These are phyloP conservation scores for Anguilla marmorata DNA, from an alignment of 2,797 vertebrate species.

Conservation along the genomic window DNA sequence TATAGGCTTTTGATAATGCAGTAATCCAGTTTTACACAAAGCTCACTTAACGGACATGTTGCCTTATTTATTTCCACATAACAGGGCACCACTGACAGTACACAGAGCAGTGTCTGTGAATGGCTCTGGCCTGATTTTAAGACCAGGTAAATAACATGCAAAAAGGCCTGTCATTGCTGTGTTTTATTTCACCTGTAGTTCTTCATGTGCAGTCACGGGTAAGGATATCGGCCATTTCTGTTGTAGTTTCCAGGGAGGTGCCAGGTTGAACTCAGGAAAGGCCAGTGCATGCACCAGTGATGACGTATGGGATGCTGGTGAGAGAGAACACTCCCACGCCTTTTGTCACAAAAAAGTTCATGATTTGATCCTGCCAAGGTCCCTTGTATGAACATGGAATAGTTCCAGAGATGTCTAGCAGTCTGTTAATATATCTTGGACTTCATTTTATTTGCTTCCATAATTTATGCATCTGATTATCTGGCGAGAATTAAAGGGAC, in stretches of 20 bases:
- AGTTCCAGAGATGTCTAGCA: background rate
- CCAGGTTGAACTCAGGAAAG: background rate
- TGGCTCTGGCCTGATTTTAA: slow-evolving; percentile 22
- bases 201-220: background rate
- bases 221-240: background rate
- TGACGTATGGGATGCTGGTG: background rate
- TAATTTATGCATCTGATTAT: background rate
- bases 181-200: background rate
- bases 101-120: background rate
- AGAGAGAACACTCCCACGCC: background rate
- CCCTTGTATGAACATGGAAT: background rate
- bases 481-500: background rate
- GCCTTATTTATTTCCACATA: background rate
- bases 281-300: background rate
- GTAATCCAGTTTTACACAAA: background rate
- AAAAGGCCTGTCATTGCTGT: background rate
- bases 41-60: background rate
- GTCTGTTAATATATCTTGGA: background rate
- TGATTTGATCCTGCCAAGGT: background rate
- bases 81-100: slow-evolving; percentile 9
- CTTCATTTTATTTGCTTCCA: background rate
- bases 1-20: background rate
- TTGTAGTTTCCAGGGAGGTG: background rate
- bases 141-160: slow-evolving; percentile 13
- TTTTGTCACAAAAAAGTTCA: background rate